phyloP scores from a whole-genome alignment of 2,113 vertebrate genomes.

The Erinaceus europaeus region DNA sequence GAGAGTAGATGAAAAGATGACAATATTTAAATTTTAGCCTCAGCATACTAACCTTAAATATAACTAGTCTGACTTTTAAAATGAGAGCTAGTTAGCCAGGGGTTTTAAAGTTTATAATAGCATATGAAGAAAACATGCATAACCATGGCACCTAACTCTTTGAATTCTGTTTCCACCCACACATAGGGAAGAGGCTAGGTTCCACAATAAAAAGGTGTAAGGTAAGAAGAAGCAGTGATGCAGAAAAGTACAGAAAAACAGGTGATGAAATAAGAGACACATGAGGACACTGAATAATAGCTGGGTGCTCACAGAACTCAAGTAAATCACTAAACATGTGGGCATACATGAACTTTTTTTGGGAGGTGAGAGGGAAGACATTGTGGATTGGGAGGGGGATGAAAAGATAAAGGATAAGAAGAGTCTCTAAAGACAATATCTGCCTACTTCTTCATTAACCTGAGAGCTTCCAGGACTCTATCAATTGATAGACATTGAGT shows the following conservation, averaged over 20 bases:
- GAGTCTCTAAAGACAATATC: background rate
- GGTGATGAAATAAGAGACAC: background rate
- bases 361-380: background rate
- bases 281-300: background rate
- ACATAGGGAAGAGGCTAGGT: background rate
- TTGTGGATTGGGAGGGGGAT: background rate
- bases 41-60: background rate
- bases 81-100: background rate
- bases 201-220: background rate
- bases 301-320: background rate
- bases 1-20: too few species aligned
- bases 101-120: background rate
- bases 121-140: background rate
- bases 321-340: background rate
- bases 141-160: background rate
- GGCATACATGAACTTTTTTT: background rate
- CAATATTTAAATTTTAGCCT: too few species aligned
- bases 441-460: background rate
- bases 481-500: background rate
- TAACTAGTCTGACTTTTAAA: background rate
- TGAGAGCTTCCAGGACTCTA: background rate
- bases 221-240: background rate
- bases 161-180: background rate
- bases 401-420: background rate
- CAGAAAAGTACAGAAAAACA: background rate